phyloP scores from a whole-genome alignment of 2,113 vertebrate genomes.

The Clarias gariepinus region DNA sequence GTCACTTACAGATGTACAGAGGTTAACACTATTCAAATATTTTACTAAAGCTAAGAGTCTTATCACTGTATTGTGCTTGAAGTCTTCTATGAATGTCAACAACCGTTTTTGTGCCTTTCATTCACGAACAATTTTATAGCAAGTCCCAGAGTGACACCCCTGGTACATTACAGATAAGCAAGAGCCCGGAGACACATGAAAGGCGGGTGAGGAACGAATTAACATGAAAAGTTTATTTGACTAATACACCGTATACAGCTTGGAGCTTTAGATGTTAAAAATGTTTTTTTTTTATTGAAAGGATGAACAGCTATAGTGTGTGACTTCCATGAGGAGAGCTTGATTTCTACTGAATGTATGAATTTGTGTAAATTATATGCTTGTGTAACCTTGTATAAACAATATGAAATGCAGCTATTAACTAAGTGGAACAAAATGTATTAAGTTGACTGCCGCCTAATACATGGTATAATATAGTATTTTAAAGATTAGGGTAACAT shows the following conservation, averaged over 20 bases:
- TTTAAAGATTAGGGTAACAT: neutral
- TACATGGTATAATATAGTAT: neutral
- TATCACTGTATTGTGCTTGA: no score
- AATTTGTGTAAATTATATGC: neutral
- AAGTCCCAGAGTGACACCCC: no score
- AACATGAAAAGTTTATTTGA: neutral
- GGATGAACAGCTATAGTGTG: neutral
- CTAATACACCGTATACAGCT: neutral
- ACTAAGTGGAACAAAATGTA: neutral
- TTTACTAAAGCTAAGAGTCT: no score
- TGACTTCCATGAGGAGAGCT: neutral
- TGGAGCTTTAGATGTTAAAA: neutral
- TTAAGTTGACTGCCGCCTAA: neutral
- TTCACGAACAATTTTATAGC: no score
- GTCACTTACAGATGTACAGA: no score
- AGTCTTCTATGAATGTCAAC: no score
- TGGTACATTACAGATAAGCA: neutral
- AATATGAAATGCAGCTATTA: neutral
- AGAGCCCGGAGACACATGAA: neutral
- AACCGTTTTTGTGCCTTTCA: no score
- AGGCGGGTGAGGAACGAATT: neutral
- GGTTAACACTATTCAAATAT: no score
- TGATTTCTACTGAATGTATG: neutral
- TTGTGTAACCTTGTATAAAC: no score
- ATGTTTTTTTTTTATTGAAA: neutral